Evolutionary conservation across 2,888 invertebrate species (phyloP), one percentile per base, ranked within the genome.

Genomic region (Tetranychus truncatus): DNA sequence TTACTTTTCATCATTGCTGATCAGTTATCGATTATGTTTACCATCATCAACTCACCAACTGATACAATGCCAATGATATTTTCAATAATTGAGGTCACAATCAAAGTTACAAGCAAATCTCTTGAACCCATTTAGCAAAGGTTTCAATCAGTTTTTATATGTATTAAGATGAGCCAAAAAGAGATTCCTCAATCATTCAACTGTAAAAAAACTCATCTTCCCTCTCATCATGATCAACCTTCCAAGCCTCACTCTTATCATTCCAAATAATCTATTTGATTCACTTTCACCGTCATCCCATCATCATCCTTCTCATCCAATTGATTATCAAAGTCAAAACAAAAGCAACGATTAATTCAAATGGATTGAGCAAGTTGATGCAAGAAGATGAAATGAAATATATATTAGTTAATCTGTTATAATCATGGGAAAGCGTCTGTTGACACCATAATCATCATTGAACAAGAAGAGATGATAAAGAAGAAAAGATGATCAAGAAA

Each of bases 11-110:
- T 55, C 55, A 55, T 34, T 34, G 34, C 34, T 55, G 55, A 55
- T 55, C 55, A 55, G 55, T 55, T 55, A 55, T 55, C 55, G 55
- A 55, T 55, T 55, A 55, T 55, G 55, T 55, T 55, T 55, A 55
- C 15, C 55, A 55, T 55, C 55, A 55, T 55, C 5, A 55, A 15
- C 55, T 15, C 9, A 2, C 15, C 55, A 55, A 55, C 11, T 55
- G 34, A 34, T 34, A 34, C 55, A 15, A 55, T 15, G 15, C 55
- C 15, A 55, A 15, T 55, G 55, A 55, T 55, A 55, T 55, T 34
- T 34, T 9, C 55, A 55, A 55, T 55, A 55, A 55, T 55, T 55
- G 55, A 55, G 55, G 55, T 55, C 55, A 55, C 55, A 15, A 9
- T 55, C 55, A 55, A 55, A 55, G 55, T 55, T 55, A 55, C 15